Base-by-base conservation (phyloP, 1,140 invertebrate species). In the Solen grandis region DNA sequence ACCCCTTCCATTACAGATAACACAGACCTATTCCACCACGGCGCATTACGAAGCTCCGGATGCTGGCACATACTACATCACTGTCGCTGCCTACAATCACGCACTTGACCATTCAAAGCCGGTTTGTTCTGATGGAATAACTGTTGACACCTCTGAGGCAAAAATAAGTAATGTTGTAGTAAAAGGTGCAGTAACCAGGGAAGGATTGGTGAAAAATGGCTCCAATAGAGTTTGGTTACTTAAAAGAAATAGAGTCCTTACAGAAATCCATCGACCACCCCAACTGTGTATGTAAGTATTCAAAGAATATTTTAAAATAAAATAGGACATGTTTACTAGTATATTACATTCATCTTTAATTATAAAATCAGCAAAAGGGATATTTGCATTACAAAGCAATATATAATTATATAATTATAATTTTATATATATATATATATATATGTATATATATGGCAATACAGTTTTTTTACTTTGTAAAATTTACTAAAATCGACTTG, bases 51-150 rank as follows among this genome's bases (percentile, higher is more conserved):
- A 0, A 59, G 70, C 36, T 0, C 52, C 31, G 3, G 14, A 22
- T n/a, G 10, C 31, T 19, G 85, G 84, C 22, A 84, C 65, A 27
- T 87, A 82, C 46, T 78, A 84, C 59, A 50, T 81, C 10, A 85
- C 84, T 29, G 84, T 87, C 16, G 81, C 84, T 4, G 86, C 84
- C 33, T 87, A 76, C 65, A 87, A 87, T 60, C 68, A 63, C 25
- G 84, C 86, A 14, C 31, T 84, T 8, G 86, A 81, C 36, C 41
- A 38, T 14, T 82, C 78, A 50, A 31, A 41, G 1, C 76, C 86
- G 14, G 86, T 87, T 29, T 87, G 86, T 70, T 87, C 86, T 52
- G 86, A 87, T 69, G 86, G 86, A 14, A 72, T 87, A 19, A 69
- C 59, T 14, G 70, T 86, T 33, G 81, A 83, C 50, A 63, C n/a